phyloP scores from a whole-genome alignment of 2,113 vertebrate species.

The Ellobius talpinus region DNA sequence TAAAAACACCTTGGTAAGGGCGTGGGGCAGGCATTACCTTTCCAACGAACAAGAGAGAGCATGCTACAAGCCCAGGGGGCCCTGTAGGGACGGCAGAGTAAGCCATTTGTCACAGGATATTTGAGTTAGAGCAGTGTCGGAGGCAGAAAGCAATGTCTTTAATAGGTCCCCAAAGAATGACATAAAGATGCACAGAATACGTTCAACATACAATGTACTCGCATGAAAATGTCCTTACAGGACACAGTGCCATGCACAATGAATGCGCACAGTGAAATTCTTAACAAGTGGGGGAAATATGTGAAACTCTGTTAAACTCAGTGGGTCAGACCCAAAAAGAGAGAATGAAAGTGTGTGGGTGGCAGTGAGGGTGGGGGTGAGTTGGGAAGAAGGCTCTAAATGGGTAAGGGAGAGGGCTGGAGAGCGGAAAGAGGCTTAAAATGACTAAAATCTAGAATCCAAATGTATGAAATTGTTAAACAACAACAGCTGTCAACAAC shows the following conservation, averaged over 20 bases:
- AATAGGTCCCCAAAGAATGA: neutral
- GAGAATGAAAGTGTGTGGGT: too few relatives aligned
- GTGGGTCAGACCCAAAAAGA: neutral
- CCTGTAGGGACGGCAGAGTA: neutral
- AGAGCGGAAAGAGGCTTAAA: neutral
- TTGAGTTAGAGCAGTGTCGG: constrained; percentile 1
- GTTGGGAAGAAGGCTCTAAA: neutral
- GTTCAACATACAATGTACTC: neutral
- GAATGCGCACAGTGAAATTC: neutral
- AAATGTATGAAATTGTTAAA: neutral
- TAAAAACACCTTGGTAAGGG: neutral
- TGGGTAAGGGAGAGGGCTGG: neutral
- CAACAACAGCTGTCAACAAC: too few relatives aligned
- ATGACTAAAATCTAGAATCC: neutral
- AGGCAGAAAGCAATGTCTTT: neutral
- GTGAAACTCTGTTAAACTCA: neutral
- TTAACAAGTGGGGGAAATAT: neutral
- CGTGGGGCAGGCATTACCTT: neutral
- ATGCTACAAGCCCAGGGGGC: neutral
- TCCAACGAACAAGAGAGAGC: neutral
- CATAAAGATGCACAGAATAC: neutral
- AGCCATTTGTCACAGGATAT: neutral
- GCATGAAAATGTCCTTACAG: neutral
- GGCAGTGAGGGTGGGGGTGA: rapidly evolving
- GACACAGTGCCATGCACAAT: neutral